phyloP scores from a whole-genome alignment of 2,797 vertebrate genomes.

The Gymnothorax reevesii region DNA sequence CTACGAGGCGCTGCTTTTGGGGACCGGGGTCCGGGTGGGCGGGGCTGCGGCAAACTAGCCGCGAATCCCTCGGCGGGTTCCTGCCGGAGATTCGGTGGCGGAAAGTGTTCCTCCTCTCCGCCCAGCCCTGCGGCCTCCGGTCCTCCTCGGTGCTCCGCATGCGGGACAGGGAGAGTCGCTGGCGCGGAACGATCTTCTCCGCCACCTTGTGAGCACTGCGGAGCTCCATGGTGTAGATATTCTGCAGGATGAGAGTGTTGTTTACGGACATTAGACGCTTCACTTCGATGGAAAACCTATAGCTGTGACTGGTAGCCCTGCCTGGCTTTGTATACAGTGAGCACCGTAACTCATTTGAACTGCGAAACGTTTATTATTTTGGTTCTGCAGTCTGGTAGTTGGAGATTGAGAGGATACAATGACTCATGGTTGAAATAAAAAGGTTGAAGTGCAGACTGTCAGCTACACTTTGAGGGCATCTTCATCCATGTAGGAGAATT shows the following conservation, averaged over 20 bases:
- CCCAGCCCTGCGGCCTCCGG: conserved; percentile 44
- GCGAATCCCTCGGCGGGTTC: conserved; percentile 44
- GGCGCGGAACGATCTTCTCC: conserved; percentile 72
- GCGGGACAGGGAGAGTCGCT: conserved; percentile 83
- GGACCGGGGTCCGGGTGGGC: conserved; percentile 46
- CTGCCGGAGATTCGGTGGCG: conserved; percentile 34
- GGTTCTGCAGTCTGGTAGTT: no score
- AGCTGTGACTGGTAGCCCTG: not conserved
- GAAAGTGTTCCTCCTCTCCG: conserved; percentile 37
- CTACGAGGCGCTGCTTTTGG: conserved; percentile 24
- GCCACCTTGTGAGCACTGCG: conserved; percentile 89
- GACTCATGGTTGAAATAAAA: no score
- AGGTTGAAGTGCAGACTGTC: no score
- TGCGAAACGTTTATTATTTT: no score
- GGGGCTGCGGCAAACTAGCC: conserved; percentile 45
- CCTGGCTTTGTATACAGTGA: not conserved
- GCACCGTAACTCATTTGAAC: no score
- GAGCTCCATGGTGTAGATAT: conserved; percentile 91
- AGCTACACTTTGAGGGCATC: no score
- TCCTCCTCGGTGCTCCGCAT: conserved; percentile 65
- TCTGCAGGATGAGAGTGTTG: conserved; percentile 64
- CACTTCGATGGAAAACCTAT: not conserved
- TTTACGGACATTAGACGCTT: not conserved
- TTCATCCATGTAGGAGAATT: no score
- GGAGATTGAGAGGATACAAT: no score